phyloP scores from a whole-genome alignment of 2,797 vertebrate genomes.

The Ispidina picta region DNA sequence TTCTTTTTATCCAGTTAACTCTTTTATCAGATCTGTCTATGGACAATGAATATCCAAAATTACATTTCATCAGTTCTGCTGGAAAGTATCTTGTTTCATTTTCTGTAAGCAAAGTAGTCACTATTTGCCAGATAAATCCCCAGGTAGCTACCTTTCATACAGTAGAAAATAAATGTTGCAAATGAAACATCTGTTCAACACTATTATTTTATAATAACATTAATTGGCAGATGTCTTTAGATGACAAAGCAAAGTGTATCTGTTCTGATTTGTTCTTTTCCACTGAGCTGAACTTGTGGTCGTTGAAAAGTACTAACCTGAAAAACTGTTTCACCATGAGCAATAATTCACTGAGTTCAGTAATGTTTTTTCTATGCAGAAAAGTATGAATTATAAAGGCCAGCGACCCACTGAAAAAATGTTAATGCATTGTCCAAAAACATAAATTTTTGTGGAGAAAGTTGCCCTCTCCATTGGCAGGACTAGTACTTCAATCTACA shows the following conservation, averaged over 20 bases:
- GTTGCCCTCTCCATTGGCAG: conserved; percentile 57
- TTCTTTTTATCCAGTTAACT: conserved; percentile 45
- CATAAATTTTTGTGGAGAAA: conserved; percentile 5
- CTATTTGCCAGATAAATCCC: conserved; percentile 73
- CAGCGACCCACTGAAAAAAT: conserved; percentile 19
- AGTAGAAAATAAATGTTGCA: conserved; percentile 75
- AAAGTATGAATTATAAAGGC: neutral
- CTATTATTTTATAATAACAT: conserved; percentile 81
- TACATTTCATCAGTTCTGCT: conserved; percentile 30
- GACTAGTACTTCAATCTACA: conserved; percentile 75
- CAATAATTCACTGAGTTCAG: neutral
- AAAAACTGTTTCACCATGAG: conserved; percentile 13
- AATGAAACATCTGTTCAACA: conserved; percentile 79
- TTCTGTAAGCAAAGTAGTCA: conserved; percentile 45
- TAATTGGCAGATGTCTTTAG: conserved; percentile 78
- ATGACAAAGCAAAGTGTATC: conserved; percentile 63
- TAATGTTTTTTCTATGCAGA: conserved; percentile 1
- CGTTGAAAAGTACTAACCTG: conserved; percentile 15
- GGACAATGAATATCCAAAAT: conserved; percentile 42
- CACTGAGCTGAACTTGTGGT: conserved; percentile 31
- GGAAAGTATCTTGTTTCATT: conserved; percentile 50
- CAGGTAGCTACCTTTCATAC: conserved; percentile 73
- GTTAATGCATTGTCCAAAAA: conserved; percentile 29
- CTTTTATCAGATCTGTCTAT: conserved; percentile 40
- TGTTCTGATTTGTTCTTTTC: conserved; percentile 53